A percentile compares a stretch with the other conserved stretches of the same genome.
Evolutionary conservation across 2,888 invertebrate species (phyloP).

Genomic region (Meta bourneti): DNA sequence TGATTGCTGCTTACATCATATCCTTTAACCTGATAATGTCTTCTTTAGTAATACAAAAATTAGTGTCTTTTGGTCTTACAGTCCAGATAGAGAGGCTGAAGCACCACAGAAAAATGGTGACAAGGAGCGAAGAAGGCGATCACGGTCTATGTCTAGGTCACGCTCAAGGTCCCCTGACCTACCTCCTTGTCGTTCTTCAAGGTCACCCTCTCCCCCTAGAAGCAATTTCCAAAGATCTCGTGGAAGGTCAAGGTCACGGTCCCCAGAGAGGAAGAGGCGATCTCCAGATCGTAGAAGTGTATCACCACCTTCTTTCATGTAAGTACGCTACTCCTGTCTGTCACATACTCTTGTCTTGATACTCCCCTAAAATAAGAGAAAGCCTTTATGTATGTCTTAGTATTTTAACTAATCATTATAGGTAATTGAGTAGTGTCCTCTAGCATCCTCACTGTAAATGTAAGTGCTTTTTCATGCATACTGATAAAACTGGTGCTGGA

Average conservation of each 20-base stretch:
- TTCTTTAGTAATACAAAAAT: too few relatives aligned
- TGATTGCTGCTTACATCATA: too few relatives aligned
- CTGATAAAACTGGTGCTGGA: too few relatives aligned
- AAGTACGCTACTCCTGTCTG: conserved; percentile 80
- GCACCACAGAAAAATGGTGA: conserved; percentile 46
- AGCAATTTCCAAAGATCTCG: conserved; percentile 69
- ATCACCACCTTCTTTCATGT: conserved; percentile 90
- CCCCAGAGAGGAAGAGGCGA: conserved; percentile 69
- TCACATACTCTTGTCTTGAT: background rate
- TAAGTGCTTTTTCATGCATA: too few relatives aligned
- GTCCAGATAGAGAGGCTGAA: conserved; percentile 55
- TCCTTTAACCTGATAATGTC: too few relatives aligned
- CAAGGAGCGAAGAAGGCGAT: conserved; percentile 56
- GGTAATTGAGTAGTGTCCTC: too few relatives aligned
- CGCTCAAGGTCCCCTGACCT: conserved; percentile 80
- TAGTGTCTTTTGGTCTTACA: background rate
- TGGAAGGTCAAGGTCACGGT: conserved; percentile 78
- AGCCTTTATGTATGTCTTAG: background rate
- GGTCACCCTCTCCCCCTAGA: conserved; percentile 63
- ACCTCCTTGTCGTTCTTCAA: conserved; percentile 42
- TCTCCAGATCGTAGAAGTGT: conserved; percentile 82
- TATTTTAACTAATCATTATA: too few relatives aligned
- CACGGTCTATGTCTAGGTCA: conserved; percentile 78
- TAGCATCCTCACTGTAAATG: too few relatives aligned
- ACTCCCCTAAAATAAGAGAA: background rate